Evolutionary conservation across 2,113 vertebrate genomes (phyloP).

Genomic region (Prionailurus viverrinus): DNA sequence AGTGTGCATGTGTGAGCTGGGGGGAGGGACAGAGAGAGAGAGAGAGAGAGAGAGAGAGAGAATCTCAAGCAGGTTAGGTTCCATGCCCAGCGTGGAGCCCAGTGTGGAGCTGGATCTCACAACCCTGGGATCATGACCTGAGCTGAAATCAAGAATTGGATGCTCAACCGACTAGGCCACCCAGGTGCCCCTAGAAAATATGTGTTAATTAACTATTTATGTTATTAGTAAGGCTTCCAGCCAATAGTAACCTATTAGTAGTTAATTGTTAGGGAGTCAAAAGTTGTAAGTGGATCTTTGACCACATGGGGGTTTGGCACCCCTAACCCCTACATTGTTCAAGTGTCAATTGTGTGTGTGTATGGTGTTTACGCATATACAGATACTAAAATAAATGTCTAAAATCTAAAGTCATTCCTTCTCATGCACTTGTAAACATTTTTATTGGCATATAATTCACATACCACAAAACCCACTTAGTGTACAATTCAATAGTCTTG

Average conservation of each 20-base stretch:
- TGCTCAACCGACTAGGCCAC: no score
- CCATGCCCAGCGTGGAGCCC: no score
- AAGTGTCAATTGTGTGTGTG: not conserved
- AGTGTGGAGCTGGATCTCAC: no score
- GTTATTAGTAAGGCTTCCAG: not conserved
- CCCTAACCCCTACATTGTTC: not conserved
- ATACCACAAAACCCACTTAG: not conserved
- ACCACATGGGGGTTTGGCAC: not conserved
- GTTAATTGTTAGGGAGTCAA: not conserved
- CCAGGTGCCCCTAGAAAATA: not conserved
- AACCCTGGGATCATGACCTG: no score
- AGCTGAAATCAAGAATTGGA: no score
- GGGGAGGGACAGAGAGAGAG: no score
- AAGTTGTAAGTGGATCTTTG: not conserved
- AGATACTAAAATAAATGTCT: slow-evolving; percentile 31
- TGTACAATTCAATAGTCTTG: not conserved
- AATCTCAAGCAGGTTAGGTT: no score
- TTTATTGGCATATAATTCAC: not conserved
- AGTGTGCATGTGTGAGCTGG: no score
- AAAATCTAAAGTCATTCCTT: not conserved
- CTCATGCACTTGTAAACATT: not conserved
- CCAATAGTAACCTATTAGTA: not conserved
- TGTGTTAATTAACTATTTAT: not conserved
- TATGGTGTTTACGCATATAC: not conserved
- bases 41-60: no score